A percentile compares a stretch with the other conserved stretches of the same genome.
These are phyloP conservation scores for Chauna torquata DNA, from an alignment of 2,113 vertebrate species.

Conservation along the genomic window DNA sequence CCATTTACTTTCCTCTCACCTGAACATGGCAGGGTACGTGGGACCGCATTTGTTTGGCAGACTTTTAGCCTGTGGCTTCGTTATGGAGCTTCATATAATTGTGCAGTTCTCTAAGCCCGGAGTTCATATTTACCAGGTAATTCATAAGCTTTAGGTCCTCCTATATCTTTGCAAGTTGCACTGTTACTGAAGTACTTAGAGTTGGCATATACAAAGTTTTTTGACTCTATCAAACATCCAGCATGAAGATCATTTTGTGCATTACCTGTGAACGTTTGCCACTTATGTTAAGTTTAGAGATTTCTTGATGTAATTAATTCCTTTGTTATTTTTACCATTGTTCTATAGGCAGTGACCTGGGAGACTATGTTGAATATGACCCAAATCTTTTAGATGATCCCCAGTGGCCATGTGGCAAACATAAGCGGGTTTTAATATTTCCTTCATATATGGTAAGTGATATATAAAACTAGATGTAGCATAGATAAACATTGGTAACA, in stretches of 20 bases:
- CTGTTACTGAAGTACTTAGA: neutral
- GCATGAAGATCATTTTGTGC: neutral
- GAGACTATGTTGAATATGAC: constrained; percentile 91
- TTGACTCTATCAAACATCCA: neutral
- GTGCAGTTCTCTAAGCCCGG: neutral
- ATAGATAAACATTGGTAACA: neutral
- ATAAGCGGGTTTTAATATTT: constrained; percentile 96
- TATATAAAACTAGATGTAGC: neutral
- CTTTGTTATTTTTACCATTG: neutral
- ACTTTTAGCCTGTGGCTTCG: neutral
- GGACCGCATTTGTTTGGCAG: neutral
- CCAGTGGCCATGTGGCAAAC: constrained; percentile 98
- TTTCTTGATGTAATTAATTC: neutral
- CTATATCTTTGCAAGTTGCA: neutral
- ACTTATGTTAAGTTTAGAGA: neutral
- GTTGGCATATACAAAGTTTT: neutral
- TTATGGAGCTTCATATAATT: neutral
- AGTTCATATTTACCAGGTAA: neutral
- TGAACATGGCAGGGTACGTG: neutral
- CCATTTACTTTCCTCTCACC: neutral
- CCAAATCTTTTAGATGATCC: constrained; percentile 98
- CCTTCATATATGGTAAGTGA: constrained; percentile 96
- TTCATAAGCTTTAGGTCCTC: neutral
- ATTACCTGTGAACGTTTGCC: neutral
- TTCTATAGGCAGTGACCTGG: constrained; percentile 88